Percentiles rank a stretch among this genome's conserved stretches.
Evolutionary conservation across 1,140 invertebrate genomes (phyloP).

Genomic region (Bicyclus anynana): DNA sequence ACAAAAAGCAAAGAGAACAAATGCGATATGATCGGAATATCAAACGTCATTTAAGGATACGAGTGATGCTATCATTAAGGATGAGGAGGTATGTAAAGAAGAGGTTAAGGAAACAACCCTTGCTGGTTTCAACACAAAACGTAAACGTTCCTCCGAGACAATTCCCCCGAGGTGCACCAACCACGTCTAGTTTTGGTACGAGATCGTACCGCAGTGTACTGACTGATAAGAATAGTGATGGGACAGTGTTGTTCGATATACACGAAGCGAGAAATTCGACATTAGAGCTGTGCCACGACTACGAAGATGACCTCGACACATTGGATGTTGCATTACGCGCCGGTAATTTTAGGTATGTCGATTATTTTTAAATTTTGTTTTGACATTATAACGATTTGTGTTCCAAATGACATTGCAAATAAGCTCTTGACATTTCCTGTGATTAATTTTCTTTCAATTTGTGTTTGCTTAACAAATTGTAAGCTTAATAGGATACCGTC

Average conservation of each 20-base stretch:
- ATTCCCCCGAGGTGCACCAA: slow-evolving; percentile 43
- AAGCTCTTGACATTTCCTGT: background rate
- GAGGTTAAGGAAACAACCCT: slow-evolving; percentile 40
- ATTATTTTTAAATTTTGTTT: background rate
- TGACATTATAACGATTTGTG: background rate
- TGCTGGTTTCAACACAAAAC: slow-evolving; percentile 24
- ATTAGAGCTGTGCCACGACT: slow-evolving; percentile 68
- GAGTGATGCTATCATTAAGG: slow-evolving; percentile 72
- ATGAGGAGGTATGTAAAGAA: slow-evolving; percentile 69
- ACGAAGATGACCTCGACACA: slow-evolving; percentile 65
- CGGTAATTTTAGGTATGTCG: slow-evolving; percentile 69
- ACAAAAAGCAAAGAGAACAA: slow-evolving; percentile 62
- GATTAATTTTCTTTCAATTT: background rate
- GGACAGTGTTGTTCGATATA: slow-evolving; percentile 65
- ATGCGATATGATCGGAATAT: slow-evolving; percentile 70
- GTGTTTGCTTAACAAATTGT: background rate
- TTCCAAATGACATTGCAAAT: background rate
- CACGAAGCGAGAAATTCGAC: slow-evolving; percentile 70
- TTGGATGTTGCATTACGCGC: slow-evolving; percentile 66
- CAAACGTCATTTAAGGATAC: slow-evolving; percentile 68
- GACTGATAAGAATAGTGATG: slow-evolving; percentile 60
- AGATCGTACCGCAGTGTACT: slow-evolving; percentile 63
- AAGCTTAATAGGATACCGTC: too few relatives aligned
- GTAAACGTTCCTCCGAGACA: slow-evolving; percentile 36
- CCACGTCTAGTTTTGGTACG: slow-evolving; percentile 59